Base-by-base conservation (phyloP, 2,797 vertebrate genomes). In the Etheostoma perlongum region DNA sequence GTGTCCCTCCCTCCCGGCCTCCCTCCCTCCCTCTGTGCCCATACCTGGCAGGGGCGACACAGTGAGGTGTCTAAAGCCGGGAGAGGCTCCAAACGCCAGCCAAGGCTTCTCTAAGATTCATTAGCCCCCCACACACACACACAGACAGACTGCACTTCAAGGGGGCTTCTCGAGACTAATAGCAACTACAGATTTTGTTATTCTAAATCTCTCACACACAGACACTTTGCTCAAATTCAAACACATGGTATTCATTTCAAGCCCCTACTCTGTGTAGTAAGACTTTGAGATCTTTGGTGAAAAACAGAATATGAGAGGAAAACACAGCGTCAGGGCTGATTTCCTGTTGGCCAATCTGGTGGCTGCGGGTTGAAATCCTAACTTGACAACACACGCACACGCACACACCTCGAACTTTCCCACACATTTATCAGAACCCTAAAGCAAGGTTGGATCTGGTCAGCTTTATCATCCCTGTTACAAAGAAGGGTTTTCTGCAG, bases 231-330 rank as follows among this genome's bases (percentile, higher is more conserved):
- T 90, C 83, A 72, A 57, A 85, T 83, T 88, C 89, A 84, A 78
- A 92, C 92, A 92, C 92, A 92, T 93, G 93, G 90, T 91, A 91
- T 92, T 93, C 88, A 93, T 94, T 92, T 93, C 92, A 93, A 78
- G 82, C 71, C 78, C 71, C 74, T 46, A 64, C 88, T 82, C 66
- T 18, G 76, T 83, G 90, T 82, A 80, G 91, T 88, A 78, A 74
- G 81, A 74, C 82, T 80, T 68, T 74, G 82, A 92, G 90, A 91
- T 94, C 92, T 88, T 86, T 88, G 90, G 89, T 88, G 90, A 93
- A 94, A 92, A 92, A 90, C 88, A 84, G 89, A 93, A 91, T 89
- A 90, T 79, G 90, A 92, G 92, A 92, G 89, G 89, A 93, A 94
- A 93, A 91, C 91, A 88, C 83, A 46, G 85, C 81, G 92, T 93